phyloP scores from a whole-genome alignment of 2,797 vertebrate species.

The Garrulus glandarius region DNA sequence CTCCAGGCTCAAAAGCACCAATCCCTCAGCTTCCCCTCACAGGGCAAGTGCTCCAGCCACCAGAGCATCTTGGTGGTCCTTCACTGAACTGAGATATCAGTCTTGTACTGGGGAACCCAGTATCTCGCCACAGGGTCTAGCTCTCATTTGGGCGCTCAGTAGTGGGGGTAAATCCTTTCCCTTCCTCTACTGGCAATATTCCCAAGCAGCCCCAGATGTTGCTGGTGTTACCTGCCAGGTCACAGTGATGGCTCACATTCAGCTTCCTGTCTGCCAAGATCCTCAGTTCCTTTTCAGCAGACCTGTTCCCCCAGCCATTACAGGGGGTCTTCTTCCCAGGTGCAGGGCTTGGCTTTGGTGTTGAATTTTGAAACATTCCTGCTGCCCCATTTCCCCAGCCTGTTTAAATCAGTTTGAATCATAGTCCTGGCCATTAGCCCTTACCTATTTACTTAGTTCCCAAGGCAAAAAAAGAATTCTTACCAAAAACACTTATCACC shows the following conservation, averaged over 20 bases:
- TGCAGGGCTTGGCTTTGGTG: neutral
- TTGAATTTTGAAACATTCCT: neutral
- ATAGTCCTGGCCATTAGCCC: neutral
- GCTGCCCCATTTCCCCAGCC: neutral
- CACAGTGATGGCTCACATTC: neutral
- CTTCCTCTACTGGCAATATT: neutral
- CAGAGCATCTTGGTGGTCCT: neutral
- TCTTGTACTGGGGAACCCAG: neutral
- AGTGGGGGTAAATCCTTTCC: neutral
- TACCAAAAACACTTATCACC: neutral
- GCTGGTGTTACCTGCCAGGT: neutral
- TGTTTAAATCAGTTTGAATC: neutral
- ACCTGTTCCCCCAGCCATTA: neutral
- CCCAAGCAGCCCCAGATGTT: neutral
- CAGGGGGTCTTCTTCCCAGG: neutral
- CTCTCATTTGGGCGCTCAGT: neutral
- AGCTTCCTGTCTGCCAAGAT: neutral
- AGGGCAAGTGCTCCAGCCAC: neutral
- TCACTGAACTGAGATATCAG: neutral
- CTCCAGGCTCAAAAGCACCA: neutral
- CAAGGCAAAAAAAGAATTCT: neutral
- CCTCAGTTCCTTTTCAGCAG: neutral
- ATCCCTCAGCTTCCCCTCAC: neutral
- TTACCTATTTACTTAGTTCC: neutral
- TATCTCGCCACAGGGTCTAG: neutral